Evolutionary conservation across 2,113 vertebrate species (phyloP).

Genomic region (Melanostigma gelatinosum): DNA sequence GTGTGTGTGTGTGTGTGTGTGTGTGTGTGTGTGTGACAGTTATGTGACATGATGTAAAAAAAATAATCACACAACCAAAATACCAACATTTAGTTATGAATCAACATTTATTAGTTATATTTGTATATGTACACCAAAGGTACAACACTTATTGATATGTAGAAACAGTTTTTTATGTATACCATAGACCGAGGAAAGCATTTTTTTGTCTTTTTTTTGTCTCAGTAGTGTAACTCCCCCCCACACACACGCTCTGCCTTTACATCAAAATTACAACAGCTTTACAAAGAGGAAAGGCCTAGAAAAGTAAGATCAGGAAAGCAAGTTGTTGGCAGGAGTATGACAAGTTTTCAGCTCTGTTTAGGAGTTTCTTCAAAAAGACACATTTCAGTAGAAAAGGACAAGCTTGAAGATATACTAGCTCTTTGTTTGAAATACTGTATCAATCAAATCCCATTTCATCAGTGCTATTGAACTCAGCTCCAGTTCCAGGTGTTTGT

Average conservation of each 20-base stretch:
- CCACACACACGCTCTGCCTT: conserved; percentile 69
- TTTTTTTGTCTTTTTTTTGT: conserved; percentile 63
- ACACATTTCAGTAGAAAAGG: conserved; percentile 68
- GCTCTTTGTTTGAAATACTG: conserved; percentile 46
- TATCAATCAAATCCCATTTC: conserved; percentile 40
- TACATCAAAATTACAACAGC: conserved; percentile 87
- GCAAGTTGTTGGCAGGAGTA: conserved; percentile 56
- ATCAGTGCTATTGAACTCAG: conserved; percentile 44
- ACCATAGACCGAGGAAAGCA: conserved; percentile 82
- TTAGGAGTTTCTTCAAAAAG: conserved; percentile 51
- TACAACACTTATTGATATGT: conserved; percentile 95
- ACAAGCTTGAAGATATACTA: conserved; percentile 57
- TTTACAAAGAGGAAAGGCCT: conserved; percentile 84
- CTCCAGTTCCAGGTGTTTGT: conserved; percentile 48
- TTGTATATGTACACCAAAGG: conserved; percentile 96
- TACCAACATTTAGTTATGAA: conserved; percentile 87
- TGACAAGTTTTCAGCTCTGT: conserved; percentile 61
- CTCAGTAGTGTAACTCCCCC: conserved; percentile 73
- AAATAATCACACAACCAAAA: neutral
- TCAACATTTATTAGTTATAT: conserved; percentile 96
- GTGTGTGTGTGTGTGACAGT: neutral
- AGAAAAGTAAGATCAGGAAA: conserved; percentile 78
- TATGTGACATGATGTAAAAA: neutral
- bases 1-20: neutral
- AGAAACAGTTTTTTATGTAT: conserved; percentile 83